phyloP scores from a whole-genome alignment of 2,113 vertebrate genomes.

The Sapayoa aenigma region DNA sequence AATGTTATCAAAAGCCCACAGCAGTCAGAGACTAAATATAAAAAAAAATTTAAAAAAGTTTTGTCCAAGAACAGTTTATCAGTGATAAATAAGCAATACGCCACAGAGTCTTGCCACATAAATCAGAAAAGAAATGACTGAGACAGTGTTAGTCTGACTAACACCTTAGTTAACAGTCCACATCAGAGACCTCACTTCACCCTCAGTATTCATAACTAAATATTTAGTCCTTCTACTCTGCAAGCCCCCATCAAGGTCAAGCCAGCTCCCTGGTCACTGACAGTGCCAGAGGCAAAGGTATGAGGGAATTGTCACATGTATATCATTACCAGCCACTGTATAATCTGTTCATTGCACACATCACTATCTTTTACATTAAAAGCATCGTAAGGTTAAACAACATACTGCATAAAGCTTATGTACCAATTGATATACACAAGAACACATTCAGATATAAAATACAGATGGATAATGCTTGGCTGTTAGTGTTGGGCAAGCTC shows the following conservation, averaged over 20 bases:
- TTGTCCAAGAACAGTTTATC: constrained; percentile 38
- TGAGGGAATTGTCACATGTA: background rate
- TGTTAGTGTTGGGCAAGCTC: constrained; percentile 52
- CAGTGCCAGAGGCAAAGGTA: background rate
- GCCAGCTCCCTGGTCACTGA: background rate
- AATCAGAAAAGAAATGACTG: constrained; percentile 17
- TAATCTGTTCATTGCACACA: constrained; percentile 16
- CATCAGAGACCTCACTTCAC: background rate
- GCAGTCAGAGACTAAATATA: background rate
- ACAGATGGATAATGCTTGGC: background rate
- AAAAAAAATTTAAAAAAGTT: background rate
- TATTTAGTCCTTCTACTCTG: background rate
- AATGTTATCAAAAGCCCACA: constrained; percentile 53
- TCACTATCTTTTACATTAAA: constrained; percentile 50
- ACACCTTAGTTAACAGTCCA: background rate
- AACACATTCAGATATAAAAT: background rate
- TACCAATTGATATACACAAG: background rate
- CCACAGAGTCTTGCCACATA: background rate
- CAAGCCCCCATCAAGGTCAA: background rate
- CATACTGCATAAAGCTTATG: background rate
- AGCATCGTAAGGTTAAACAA: constrained; percentile 8
- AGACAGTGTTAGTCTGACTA: constrained; percentile 1
- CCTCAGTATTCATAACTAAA: background rate
- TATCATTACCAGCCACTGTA: background rate
- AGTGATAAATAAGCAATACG: constrained; percentile 15